A percentile compares a stretch with the other conserved stretches of the same genome.
These are phyloP conservation scores for Tenthredo livida DNA, from an alignment of 2,888 invertebrate species.

Conservation along the genomic window DNA sequence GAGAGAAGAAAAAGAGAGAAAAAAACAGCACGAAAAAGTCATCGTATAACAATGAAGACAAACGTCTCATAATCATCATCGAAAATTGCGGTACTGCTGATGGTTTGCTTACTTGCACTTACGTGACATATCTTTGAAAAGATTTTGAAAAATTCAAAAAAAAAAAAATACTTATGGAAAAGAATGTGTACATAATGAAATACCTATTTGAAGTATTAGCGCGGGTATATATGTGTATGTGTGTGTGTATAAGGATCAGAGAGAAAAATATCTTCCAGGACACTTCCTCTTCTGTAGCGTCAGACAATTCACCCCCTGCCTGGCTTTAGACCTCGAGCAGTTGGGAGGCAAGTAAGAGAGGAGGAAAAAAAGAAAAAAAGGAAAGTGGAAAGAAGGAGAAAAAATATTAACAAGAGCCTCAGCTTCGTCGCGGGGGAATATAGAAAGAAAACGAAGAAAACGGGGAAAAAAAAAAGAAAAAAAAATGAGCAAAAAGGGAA, in stretches of 20 bases:
- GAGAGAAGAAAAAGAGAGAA: too few species aligned
- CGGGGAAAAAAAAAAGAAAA: constrained; percentile 24
- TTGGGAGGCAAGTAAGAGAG: constrained; percentile 63
- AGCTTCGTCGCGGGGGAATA: constrained; percentile 50
- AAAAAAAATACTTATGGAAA: neutral
- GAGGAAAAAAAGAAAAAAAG: constrained; percentile 41
- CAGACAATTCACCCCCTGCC: constrained; percentile 50
- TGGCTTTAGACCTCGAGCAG: constrained; percentile 42
- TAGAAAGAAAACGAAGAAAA: constrained; percentile 26
- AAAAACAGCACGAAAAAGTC: neutral
- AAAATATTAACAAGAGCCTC: constrained; percentile 61
- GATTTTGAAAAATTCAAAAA: neutral
- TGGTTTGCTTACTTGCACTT: neutral
- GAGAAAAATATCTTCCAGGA: constrained; percentile 14
- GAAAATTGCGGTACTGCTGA: neutral
- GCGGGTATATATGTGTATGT: neutral
- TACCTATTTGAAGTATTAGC: neutral
- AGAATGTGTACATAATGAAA: neutral
- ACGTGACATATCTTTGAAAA: neutral
- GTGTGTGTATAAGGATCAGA: neutral
- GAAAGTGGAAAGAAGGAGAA: constrained; percentile 53
- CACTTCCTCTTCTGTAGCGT: constrained; percentile 14
- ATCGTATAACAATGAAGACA: neutral
- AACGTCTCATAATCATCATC: neutral
- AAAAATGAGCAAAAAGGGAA: neutral